Percentiles rank a stretch among this genome's conserved stretches.
Conservation (phyloP, 2,113 vertebrate genomes). For the Coturnix japonica region DNA sequence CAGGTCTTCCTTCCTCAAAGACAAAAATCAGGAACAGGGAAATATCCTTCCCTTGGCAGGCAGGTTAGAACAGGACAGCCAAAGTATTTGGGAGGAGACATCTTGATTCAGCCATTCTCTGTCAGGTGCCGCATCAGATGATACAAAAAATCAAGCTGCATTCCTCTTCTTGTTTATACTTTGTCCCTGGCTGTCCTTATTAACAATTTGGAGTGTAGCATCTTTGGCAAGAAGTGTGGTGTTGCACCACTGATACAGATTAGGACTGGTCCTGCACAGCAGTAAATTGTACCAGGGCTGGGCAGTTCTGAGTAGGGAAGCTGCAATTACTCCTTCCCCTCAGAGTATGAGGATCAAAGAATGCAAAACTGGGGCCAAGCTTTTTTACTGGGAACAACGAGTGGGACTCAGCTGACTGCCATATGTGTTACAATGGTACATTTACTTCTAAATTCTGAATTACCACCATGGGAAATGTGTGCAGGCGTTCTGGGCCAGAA, state of each 20-base stretch:
- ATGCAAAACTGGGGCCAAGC: constrained; percentile 26
- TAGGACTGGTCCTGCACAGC: neutral
- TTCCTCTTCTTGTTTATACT: neutral
- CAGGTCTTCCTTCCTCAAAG: neutral
- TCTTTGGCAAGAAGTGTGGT: neutral
- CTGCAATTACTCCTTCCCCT: constrained; percentile 16
- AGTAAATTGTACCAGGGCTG: constrained; percentile 19
- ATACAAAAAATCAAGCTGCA: neutral
- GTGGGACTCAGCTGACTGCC: constrained; percentile 40
- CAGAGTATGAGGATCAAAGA: constrained; percentile 21
- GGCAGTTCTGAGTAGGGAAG: neutral
- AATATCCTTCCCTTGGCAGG: neutral
- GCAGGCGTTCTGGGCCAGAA: neutral
- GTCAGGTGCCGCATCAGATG: neutral
- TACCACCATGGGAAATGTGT: constrained; percentile 36
- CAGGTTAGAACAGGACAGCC: neutral
- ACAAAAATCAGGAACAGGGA: neutral
- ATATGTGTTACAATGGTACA: neutral
- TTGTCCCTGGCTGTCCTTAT: neutral
- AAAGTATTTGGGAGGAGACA: neutral
- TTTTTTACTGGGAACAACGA: constrained; percentile 19
- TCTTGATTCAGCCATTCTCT: neutral
- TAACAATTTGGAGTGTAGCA: neutral
- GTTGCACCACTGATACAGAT: neutral
- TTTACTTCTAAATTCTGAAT: constrained; percentile 49